Evolutionary conservation across 2,797 vertebrate genomes (phyloP).

Genomic region (Salarias fasciatus): DNA sequence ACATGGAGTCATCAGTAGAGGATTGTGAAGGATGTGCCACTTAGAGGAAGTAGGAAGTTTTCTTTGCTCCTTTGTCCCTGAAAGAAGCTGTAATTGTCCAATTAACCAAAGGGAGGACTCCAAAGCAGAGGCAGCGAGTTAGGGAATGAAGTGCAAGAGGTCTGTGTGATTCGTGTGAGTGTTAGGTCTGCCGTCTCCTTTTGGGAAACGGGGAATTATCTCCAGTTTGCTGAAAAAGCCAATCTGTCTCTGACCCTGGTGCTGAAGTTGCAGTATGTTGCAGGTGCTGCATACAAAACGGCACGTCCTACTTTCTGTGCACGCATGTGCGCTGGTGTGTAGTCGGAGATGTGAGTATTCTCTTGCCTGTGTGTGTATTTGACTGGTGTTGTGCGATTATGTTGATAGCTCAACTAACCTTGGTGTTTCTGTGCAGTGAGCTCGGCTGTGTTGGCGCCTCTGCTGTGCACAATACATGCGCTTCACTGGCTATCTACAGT

Average conservation of each 20-base stretch:
- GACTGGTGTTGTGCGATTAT: conserved; percentile 34
- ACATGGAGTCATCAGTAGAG: conserved; percentile 41
- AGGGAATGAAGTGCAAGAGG: conserved; percentile 18
- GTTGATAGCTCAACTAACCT: conserved; percentile 51
- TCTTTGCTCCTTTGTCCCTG: conserved; percentile 50
- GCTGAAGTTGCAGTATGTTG: conserved; percentile 72
- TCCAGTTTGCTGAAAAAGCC: conserved; percentile 72
- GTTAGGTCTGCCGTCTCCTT: conserved; percentile 24
- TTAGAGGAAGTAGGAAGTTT: conserved; percentile 43
- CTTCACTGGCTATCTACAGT: background rate
- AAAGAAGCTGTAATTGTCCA: conserved; percentile 64
- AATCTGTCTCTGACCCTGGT: conserved; percentile 59
- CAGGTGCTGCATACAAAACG: conserved; percentile 67
- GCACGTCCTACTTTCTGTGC: conserved; percentile 46
- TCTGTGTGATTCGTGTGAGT: conserved; percentile 22
- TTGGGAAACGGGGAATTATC: conserved; percentile 61
- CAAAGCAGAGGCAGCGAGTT: conserved; percentile 24
- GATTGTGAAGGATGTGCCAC: conserved; percentile 51
- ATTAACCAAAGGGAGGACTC: conserved; percentile 57
- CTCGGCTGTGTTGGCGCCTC: background rate
- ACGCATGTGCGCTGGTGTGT: conserved; percentile 23
- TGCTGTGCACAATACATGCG: background rate
- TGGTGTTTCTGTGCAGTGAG: background rate
- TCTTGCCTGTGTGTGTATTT: conserved; percentile 1
- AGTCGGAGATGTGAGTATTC: background rate